Conservation (phyloP, 2,888 invertebrate species). For the Drosophila infuscata region DNA sequence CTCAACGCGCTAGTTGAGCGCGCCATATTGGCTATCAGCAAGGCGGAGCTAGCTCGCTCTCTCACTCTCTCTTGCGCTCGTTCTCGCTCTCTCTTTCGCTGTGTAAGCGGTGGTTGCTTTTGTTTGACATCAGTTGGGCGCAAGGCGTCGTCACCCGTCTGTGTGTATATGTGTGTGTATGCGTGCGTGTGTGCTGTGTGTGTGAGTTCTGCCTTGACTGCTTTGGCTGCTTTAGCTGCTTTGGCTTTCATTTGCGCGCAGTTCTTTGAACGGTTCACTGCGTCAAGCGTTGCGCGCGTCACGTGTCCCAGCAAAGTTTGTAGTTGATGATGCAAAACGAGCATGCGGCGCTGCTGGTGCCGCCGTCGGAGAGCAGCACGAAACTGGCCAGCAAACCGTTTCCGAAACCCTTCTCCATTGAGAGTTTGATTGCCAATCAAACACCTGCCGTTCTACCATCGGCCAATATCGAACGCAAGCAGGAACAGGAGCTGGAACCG, state of each 20-base stretch:
- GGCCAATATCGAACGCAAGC: conserved; percentile 2
- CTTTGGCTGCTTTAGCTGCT: conserved; percentile 34
- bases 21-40: conserved; percentile 79
- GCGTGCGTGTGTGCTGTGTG: conserved; percentile 57
- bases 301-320: conserved; percentile 16
- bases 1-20: conserved; percentile 36
- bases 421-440: conserved; percentile 84
- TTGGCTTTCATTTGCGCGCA: conserved; percentile 75
- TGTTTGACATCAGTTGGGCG: conserved; percentile 63
- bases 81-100: conserved; percentile 8
- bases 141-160: conserved; percentile 17
- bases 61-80: conserved; percentile 4
- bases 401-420: conserved; percentile 85
- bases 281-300: conserved; percentile 49
- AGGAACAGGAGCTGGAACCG: conserved; percentile 12
- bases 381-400: conserved; percentile 71
- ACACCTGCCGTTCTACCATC: conserved; percentile 49
- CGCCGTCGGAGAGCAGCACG: conserved; percentile 34
- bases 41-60: conserved; percentile 69
- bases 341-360: conserved; percentile 43
- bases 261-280: conserved; percentile 83
- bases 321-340: conserved; percentile 43
- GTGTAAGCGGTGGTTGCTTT: conserved; percentile 58
- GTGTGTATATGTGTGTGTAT: conserved; percentile 2
- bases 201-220: conserved; percentile 29